phyloP scores from a whole-genome alignment of 2,113 vertebrate species.

The Elephas maximus region DNA sequence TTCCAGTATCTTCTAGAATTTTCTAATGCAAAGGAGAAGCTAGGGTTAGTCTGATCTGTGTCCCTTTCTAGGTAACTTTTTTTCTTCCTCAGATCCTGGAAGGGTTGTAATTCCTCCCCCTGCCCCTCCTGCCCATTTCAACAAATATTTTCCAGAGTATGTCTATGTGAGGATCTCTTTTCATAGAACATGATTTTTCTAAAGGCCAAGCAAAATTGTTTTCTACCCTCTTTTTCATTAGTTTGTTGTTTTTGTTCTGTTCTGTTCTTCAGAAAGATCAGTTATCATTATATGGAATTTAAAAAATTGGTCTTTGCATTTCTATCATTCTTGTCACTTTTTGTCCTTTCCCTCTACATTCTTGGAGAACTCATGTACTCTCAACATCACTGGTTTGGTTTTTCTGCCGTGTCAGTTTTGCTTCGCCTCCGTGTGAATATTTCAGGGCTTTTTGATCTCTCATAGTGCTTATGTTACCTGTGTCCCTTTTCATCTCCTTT shows the following conservation, averaged over 20 bases:
- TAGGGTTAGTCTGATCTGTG: neutral
- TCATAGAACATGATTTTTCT: neutral
- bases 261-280: constrained; percentile 34
- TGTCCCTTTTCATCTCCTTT: neutral
- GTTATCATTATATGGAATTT: constrained; percentile 39
- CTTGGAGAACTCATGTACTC: neutral
- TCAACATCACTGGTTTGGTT: neutral
- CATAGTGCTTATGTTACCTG: neutral
- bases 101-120: neutral
- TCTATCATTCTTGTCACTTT: neutral
- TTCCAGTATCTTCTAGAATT: constrained; percentile 21
- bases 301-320: constrained; percentile 21
- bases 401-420: neutral
- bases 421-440: neutral
- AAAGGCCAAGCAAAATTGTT: constrained; percentile 24
- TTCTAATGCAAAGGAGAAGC: neutral
- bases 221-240: neutral
- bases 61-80: neutral
- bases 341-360: neutral
- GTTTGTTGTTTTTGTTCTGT: constrained; percentile 20
- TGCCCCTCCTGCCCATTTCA: neutral
- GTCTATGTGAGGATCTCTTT: neutral
- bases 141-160: neutral
- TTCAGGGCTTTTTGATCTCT: constrained; percentile 33
- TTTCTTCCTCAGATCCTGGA: neutral